Evolutionary conservation across 2,888 invertebrate genomes (phyloP), one percentile per base, ranked within the genome.

Genomic region (Perizoma affinitatum): DNA sequence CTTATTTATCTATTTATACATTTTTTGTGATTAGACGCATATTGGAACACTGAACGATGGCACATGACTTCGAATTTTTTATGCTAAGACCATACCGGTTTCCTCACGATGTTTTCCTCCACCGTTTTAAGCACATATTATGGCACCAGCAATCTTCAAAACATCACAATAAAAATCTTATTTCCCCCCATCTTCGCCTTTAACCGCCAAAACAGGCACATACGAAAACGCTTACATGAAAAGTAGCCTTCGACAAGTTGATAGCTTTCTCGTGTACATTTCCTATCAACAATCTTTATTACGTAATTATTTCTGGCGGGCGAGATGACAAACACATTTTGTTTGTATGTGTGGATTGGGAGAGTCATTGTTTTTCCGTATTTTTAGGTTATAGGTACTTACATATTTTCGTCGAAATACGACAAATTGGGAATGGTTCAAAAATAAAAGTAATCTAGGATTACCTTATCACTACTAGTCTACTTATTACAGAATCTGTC

Each of bases 221-320:
- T 54, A 62, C 54, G 42, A 58, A 58, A 62, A 43, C 62, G 55
- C 52, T 63, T 63, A 58, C 58, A 55, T 63, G 52, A 58, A 58
- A 63, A 58, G 50, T 48, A 51, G 46, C 50, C 50, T 45, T 41
- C 54, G 49, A 50, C 66, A 64, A 72, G 70, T 75, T 79, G 78
- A 79, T 76, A 74, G 79, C 78, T 70, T 79, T 79, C 71, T 71
- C 70, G 63, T 79, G 78, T 75, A 72, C 62, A 72, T 72, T 70
- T 35, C 51, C 10, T 76, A 77, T 76, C 76, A 70, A 65, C 72
- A 69, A 79, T 79, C 74, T 76, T 75, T 79, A 77, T 75, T 73
- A 66, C 71, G 73, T 75, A 77, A 79, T 79, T 75, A 77, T 78
- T 75, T 74, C 72, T 72, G 40, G 36, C 62, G 50, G 67, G 63